Base-by-base conservation (phyloP, 2,797 vertebrate genomes). In the Acanthornis magna region DNA sequence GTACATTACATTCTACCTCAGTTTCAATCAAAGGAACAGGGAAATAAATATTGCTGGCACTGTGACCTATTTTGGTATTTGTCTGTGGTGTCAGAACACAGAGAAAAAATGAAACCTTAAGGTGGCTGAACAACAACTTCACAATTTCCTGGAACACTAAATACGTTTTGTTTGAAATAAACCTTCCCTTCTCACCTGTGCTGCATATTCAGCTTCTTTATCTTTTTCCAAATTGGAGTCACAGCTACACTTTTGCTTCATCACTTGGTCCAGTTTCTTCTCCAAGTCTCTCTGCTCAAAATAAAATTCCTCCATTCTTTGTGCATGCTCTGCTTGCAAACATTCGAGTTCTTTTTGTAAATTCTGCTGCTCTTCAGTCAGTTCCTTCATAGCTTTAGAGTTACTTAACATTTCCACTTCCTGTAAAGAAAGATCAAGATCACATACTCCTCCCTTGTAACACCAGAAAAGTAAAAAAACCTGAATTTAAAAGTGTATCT, bases 221-320 rank as follows among this genome's bases (percentile, higher is more conserved):
- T 99, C 98, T 94, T 98, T 98, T 67, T 98, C 99, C 70, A 98
- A 53, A 91, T 98, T 98, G 25, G 98, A 98, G 95, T 99, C 98
- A 62, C 99, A 99, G 90, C 98, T 98, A 85, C 99, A 99, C 87
- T 98, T 98, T 88, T 99, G 99, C 96, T 99, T 99, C 96, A 99
- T 98, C 87, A 99, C 98, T 96, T 99, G 99, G 95, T 99, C 99
- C 97, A 99, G 97, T 91, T 99, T 98, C 91, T 98, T 98, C 98
- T 99, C 99, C 96, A 99, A 97, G 96, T 99, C 98, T 95, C 98
- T 98, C 97, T 99, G 99, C 87, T 99, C 99, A 97, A 99, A 98
- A 94, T 98, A 98, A 93, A 99, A 99, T 94, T 98, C 98, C 95
- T 98, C 98, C 98, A 99, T 99, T 96, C 98, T 98, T 94, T 99